Conservation (phyloP, 2,113 vertebrate species). For the Clarias macrocephalus region DNA sequence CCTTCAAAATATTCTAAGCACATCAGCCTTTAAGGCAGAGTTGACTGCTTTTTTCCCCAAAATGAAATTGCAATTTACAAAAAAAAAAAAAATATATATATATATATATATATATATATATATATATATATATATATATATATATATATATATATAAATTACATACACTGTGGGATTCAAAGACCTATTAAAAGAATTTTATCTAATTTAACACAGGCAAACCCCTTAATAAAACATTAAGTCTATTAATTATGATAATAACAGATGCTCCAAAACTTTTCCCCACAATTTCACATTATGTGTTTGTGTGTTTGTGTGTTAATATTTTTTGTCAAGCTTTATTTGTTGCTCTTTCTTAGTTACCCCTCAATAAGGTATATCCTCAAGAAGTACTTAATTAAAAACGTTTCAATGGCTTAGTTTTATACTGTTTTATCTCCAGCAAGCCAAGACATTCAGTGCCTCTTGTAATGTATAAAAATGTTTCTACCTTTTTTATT, state of each 20-base stretch:
- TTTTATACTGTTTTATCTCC: conserved; percentile 36
- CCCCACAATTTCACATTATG: background rate
- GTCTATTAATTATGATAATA: background rate
- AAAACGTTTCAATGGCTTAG: conserved; percentile 4
- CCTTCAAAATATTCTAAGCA: background rate
- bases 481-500: background rate
- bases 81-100: no score
- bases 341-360: conserved; percentile 1
- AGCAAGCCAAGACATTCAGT: conserved; percentile 44
- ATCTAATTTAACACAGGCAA: background rate
- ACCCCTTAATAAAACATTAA: background rate
- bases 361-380: background rate
- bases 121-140: no score
- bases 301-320: conserved; percentile 13
- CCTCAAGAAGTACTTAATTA: background rate
- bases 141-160: no score
- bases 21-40: background rate
- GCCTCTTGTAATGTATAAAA: background rate
- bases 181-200: background rate
- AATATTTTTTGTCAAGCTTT: conserved; percentile 2
- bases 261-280: background rate
- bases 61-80: no score
- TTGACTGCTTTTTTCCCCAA: background rate
- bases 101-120: no score
- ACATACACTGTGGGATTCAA: no score